Evolutionary conservation across 2,113 vertebrate species (phyloP).

Genomic region (Argyrosomus japonicus): DNA sequence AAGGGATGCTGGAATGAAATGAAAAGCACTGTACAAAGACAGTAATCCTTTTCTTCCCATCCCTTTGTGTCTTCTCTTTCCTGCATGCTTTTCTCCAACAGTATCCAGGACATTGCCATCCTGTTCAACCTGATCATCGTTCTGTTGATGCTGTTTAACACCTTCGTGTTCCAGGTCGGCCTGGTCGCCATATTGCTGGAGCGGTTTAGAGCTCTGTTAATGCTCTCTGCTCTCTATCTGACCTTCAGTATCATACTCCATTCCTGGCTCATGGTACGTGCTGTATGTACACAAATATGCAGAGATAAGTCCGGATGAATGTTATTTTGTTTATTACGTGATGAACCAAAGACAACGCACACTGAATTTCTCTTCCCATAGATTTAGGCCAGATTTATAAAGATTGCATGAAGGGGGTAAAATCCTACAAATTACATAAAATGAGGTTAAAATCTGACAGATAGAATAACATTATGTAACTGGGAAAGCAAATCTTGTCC

Average conservation of each 20-base stretch:
- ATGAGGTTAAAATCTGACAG: background rate
- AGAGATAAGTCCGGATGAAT: background rate
- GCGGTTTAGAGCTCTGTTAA: constrained; percentile 90
- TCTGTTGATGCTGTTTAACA: constrained; percentile 98
- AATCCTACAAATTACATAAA: background rate
- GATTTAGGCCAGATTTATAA: background rate
- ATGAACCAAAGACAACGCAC: background rate
- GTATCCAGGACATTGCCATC: constrained; percentile 92
- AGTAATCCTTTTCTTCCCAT: background rate
- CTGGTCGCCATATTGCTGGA: constrained; percentile 91
- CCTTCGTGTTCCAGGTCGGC: constrained; percentile 95
- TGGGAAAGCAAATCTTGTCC: background rate
- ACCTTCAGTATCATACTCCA: constrained; percentile 92
- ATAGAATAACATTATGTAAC: background rate
- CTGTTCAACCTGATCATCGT: constrained; percentile 95
- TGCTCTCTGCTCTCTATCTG: constrained; percentile 88
- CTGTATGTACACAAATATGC: background rate
- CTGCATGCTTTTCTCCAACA: constrained; percentile 61
- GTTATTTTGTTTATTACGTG: background rate
- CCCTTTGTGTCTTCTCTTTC: background rate
- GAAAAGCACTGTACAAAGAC: background rate
- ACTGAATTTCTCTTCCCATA: background rate
- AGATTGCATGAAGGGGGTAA: background rate
- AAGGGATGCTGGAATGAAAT: background rate
- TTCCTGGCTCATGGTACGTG: constrained; percentile 91